phyloP scores from a whole-genome alignment of 2,113 vertebrate species.

The Prionailurus viverrinus region DNA sequence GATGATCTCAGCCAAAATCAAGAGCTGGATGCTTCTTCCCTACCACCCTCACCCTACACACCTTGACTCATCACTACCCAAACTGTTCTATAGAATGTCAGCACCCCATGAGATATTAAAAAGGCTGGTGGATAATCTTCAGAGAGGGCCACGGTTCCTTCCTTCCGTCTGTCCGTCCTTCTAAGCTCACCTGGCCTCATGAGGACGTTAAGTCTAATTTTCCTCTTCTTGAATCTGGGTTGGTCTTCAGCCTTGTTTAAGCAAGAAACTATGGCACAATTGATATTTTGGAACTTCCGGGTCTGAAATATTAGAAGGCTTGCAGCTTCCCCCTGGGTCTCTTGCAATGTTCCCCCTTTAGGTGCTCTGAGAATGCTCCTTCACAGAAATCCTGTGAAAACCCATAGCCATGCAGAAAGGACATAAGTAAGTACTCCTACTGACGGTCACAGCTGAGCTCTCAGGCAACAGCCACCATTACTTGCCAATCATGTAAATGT shows the following conservation, averaged over 20 bases:
- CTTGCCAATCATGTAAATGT: background rate
- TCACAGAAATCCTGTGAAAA: background rate
- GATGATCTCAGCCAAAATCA: no score
- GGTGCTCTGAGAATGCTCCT: background rate
- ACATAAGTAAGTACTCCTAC: background rate
- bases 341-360: background rate
- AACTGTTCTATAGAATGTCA: background rate
- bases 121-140: background rate
- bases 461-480: background rate
- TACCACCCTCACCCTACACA: fast-evolving
- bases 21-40: no score
- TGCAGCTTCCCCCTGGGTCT: background rate
- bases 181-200: background rate
- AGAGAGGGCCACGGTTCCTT: background rate
- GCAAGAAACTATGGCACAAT: background rate
- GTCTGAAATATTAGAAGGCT: background rate
- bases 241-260: background rate
- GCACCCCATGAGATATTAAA: background rate
- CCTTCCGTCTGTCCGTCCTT: background rate
- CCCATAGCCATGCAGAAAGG: background rate
- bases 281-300: background rate
- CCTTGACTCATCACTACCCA: background rate
- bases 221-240: background rate
- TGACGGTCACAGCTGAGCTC: background rate
- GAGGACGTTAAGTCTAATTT: background rate